A percentile compares a stretch with the other conserved stretches of the same genome.
Conservation (phyloP, 2,797 vertebrate genomes). For the Xenentodon cancila region DNA sequence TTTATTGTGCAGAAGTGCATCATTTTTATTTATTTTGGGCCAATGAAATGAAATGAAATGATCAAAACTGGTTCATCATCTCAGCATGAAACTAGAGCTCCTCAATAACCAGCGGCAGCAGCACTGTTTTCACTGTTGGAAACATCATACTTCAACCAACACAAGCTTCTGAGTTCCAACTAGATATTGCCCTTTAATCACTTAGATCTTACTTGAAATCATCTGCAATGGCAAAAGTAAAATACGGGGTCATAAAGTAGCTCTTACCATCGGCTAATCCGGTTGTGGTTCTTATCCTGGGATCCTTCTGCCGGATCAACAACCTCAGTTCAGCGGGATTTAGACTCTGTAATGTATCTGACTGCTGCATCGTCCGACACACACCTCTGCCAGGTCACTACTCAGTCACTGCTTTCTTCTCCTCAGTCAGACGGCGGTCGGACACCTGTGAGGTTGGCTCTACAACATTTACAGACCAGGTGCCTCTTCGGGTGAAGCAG, state of each 20-base stretch:
- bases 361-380: constrained; percentile 29
- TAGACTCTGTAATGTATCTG: constrained; percentile 6
- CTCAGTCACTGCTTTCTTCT: too few relatives aligned
- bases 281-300: constrained; percentile 48
- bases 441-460: too few relatives aligned
- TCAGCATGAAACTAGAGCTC: too few relatives aligned
- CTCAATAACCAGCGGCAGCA: too few relatives aligned
- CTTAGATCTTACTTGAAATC: background rate
- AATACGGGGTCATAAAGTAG: too few relatives aligned
- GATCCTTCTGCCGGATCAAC: constrained; percentile 57
- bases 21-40: too few relatives aligned
- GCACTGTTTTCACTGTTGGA: too few relatives aligned
- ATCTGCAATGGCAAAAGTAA: background rate
- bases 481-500: background rate
- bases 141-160: background rate
- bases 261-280: constrained; percentile 63
- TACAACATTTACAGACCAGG: background rate
- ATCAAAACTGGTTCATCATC: too few relatives aligned
- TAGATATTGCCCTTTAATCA: background rate
- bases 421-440: background rate
- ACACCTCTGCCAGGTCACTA: background rate
- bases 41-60: too few relatives aligned
- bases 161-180: background rate
- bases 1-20: too few relatives aligned
- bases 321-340: constrained; percentile 54